Conservation (phyloP, 2,888 invertebrate species). For the Xylota sylvarum region DNA sequence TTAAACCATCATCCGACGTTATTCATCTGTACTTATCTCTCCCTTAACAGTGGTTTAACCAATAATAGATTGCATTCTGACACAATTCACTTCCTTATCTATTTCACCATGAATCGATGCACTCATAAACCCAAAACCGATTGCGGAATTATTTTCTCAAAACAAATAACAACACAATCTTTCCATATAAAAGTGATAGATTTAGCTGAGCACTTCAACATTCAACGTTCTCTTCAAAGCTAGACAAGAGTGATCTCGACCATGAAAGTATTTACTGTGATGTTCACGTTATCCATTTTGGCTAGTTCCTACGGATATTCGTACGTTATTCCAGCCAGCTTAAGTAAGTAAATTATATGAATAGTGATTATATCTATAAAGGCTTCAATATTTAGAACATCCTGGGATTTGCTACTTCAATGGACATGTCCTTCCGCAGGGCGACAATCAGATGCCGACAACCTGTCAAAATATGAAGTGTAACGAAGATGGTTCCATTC, state of each 20-base stretch:
- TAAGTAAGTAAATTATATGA: constrained; percentile 35
- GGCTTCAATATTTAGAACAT: constrained; percentile 39
- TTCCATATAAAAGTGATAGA: constrained; percentile 18
- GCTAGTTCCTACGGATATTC: constrained; percentile 58
- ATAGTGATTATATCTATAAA: not conserved
- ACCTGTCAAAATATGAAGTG: constrained; percentile 79
- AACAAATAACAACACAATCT: constrained; percentile 15
- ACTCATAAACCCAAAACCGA: constrained; percentile 16
- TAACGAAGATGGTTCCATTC: constrained; percentile 79
- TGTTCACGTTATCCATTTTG: constrained; percentile 32
- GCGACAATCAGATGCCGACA: constrained; percentile 77
- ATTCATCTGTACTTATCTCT: not conserved
- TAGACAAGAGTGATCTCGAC: not conserved
- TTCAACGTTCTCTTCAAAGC: constrained; percentile 13
- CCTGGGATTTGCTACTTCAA: constrained; percentile 78
- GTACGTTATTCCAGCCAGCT: constrained; percentile 50
- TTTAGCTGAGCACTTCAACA: not conserved
- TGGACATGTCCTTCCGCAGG: constrained; percentile 77
- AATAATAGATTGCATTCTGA: not conserved
- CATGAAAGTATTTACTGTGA: constrained; percentile 39
- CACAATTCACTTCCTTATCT: constrained; percentile 24
- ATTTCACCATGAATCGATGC: not conserved
- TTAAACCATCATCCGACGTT: not conserved
- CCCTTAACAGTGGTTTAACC: constrained; percentile 1
- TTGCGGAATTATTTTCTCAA: not conserved